phyloP scores from a whole-genome alignment of 2,113 vertebrate species.

The Amblyopsis rosae region DNA sequence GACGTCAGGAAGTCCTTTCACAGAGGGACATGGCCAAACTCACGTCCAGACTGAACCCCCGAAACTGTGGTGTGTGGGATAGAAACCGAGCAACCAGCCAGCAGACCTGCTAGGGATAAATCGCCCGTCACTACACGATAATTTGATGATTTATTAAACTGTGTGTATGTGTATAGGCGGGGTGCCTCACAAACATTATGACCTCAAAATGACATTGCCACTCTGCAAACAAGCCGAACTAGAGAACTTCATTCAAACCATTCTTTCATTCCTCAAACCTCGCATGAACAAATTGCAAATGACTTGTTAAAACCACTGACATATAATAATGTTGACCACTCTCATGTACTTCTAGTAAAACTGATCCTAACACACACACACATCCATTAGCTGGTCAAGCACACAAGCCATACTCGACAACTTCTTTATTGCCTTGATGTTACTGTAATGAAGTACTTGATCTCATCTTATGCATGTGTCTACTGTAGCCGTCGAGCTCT shows the following conservation, averaged over 20 bases:
- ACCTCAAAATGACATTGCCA: slow-evolving; percentile 44
- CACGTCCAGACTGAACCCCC: no score
- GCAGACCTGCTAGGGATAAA: no score
- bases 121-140: not conserved
- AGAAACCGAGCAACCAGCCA: no score
- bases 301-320: slow-evolving; percentile 15
- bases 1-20: no score
- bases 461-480: no score
- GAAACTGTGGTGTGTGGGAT: no score
- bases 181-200: slow-evolving; percentile 10
- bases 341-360: not conserved
- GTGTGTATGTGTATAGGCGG: slow-evolving; percentile 7
- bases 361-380: not conserved
- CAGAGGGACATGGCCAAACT: no score
- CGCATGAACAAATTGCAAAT: not conserved
- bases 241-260: slow-evolving; percentile 33
- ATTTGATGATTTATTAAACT: slow-evolving; percentile 34
- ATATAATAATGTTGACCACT: not conserved
- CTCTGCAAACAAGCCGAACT: slow-evolving; percentile 17
- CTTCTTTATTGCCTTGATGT: no score
- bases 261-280: slow-evolving; percentile 11
- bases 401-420: no score
- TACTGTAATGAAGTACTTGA: no score
- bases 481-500: no score
- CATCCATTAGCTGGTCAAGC: no score